Percentiles rank a stretch among this genome's conserved stretches.
Conservation (phyloP, 23 tunicate genomes). For the Phallusia fumigata region DNA sequence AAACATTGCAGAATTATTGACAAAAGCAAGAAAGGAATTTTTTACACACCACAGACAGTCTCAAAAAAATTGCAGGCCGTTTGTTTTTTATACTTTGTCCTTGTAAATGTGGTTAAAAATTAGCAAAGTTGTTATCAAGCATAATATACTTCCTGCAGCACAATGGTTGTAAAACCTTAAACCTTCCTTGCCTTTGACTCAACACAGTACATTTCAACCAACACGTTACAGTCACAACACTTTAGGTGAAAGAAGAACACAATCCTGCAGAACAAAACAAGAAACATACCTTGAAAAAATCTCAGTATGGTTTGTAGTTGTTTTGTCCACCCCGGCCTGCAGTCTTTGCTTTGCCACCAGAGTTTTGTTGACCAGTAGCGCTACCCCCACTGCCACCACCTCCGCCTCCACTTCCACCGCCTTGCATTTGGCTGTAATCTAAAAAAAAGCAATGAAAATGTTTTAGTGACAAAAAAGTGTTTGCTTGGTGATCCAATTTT, state of each 20-base stretch:
- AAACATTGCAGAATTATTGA: background rate
- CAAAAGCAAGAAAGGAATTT: too few species aligned
- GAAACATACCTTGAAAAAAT: background rate
- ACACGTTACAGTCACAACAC: background rate
- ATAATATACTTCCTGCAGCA: too few species aligned
- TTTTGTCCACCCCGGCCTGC: slow-evolving; percentile 56
- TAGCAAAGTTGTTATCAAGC: too few species aligned
- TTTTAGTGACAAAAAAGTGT: background rate
- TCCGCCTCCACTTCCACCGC: slow-evolving; percentile 6
- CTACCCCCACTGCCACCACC: background rate
- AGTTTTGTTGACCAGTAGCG: slow-evolving; percentile 20
- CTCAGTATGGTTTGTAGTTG: slow-evolving; percentile 68
- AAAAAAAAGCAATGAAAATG: background rate
- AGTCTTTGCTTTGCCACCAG: slow-evolving; percentile 49
- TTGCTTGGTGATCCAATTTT: too few species aligned
- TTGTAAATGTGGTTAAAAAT: too few species aligned
- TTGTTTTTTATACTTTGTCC: too few species aligned
- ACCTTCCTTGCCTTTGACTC: background rate
- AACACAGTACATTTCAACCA: background rate
- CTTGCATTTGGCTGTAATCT: slow-evolving; percentile 29
- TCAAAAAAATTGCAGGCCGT: too few species aligned
- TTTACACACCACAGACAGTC: too few species aligned
- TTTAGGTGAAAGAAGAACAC: background rate
- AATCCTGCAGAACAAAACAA: background rate
- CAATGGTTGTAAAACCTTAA: too few species aligned